These are phyloP conservation scores for Poecilia wingei DNA, from an alignment of 2,797 vertebrate genomes.

Conservation along the genomic window DNA sequence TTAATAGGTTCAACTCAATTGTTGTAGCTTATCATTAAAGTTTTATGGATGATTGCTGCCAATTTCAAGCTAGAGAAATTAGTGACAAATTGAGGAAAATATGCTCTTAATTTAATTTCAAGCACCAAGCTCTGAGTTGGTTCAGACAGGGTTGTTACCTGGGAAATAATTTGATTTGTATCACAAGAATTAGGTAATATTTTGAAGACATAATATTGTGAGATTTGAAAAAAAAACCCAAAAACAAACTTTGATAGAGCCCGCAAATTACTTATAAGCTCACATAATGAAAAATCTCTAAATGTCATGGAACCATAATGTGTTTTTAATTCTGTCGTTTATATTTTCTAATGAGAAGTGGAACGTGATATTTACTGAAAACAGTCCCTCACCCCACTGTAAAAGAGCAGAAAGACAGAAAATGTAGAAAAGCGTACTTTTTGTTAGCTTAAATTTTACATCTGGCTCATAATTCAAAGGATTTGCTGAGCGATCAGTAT, in stretches of 20 bases:
- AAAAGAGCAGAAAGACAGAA: background rate
- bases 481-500: constrained; percentile 41
- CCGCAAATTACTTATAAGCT: background rate
- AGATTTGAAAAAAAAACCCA: background rate
- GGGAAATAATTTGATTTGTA: background rate
- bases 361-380: constrained; percentile 11
- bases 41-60: background rate
- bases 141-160: background rate
- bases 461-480: constrained; percentile 51
- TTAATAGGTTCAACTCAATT: background rate
- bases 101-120: background rate
- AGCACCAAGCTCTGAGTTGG: background rate
- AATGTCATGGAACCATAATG: background rate
- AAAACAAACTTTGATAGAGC: too few species aligned
- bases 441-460: constrained; percentile 37
- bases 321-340: background rate
- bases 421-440: constrained; percentile 31
- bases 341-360: background rate
- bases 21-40: background rate
- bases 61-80: background rate
- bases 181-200: background rate
- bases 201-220: background rate
- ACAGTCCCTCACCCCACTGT: constrained; percentile 3
- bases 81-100: background rate
- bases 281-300: background rate